Percentiles rank a stretch among this genome's conserved stretches.
Evolutionary conservation across 2,113 vertebrate species (phyloP).

Genomic region (Hyaena hyaena): DNA sequence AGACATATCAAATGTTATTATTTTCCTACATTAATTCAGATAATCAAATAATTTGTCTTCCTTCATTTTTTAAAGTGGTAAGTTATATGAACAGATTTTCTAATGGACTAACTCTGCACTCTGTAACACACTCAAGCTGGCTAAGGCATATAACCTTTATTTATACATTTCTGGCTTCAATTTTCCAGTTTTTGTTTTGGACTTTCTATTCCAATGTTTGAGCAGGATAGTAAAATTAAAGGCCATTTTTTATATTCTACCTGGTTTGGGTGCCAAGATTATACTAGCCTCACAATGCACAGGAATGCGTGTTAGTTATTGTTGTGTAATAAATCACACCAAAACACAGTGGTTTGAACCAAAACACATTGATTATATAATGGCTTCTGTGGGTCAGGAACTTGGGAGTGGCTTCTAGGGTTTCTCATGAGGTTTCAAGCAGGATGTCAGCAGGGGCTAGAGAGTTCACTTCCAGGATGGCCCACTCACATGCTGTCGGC

Average conservation of each 20-base stretch:
- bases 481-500: neutral
- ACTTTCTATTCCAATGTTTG: neutral
- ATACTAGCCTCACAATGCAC: neutral
- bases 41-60: constrained; percentile 10
- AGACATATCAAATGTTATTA: neutral
- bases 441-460: neutral
- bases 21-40: neutral
- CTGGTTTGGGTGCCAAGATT: neutral
- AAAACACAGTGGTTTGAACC: neutral
- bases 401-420: neutral
- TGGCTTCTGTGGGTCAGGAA: neutral
- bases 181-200: neutral
- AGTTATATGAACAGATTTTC: neutral
- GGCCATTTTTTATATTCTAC: neutral
- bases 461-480: neutral
- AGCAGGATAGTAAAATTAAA: neutral
- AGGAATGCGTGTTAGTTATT: neutral
- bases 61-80: neutral
- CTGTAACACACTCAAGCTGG: neutral
- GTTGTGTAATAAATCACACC: neutral
- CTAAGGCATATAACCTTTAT: neutral
- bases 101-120: constrained; percentile 30
- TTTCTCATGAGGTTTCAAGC: neutral
- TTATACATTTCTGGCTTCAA: neutral
- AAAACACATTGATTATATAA: neutral